phyloP scores from a whole-genome alignment of 2,888 invertebrate genomes.

The Quadroppia sp. region DNA sequence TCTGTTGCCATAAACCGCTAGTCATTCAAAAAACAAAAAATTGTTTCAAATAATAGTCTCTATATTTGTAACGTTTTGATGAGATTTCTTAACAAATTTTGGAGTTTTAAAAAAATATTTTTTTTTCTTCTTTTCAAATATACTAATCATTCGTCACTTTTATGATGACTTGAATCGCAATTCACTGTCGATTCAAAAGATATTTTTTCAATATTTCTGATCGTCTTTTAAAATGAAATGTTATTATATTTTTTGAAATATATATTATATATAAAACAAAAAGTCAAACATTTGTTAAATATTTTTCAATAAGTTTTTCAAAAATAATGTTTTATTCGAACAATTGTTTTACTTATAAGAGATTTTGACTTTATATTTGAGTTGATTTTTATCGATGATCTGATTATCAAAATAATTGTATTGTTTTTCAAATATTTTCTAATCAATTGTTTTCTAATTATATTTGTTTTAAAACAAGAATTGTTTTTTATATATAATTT shows the following conservation, averaged over 20 bases:
- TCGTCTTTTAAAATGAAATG: conserved; percentile 17
- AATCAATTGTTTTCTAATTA: not conserved
- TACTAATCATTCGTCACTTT: not conserved
- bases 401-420: conserved; percentile 4
- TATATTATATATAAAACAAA: not conserved
- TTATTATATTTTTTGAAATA: conserved; percentile 31
- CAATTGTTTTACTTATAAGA: not conserved
- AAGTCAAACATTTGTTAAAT: not conserved
- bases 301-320: not conserved
- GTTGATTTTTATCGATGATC: conserved; percentile 7
- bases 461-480: not conserved
- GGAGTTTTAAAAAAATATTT: not conserved
- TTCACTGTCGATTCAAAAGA: not conserved
- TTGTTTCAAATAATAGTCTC: not conserved
- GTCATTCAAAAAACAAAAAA: conserved; percentile 25
- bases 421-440: conserved; percentile 5
- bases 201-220: conserved; percentile 2
- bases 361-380: not conserved
- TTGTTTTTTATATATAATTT: no score
- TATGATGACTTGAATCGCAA: not conserved
- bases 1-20: conserved; percentile 34
- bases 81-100: not conserved
- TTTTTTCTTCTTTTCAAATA: not conserved
- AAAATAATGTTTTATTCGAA: not conserved
- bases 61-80: no score